Base-by-base conservation (phyloP, 1,140 invertebrate species). In the Reticulitermes speratus region DNA sequence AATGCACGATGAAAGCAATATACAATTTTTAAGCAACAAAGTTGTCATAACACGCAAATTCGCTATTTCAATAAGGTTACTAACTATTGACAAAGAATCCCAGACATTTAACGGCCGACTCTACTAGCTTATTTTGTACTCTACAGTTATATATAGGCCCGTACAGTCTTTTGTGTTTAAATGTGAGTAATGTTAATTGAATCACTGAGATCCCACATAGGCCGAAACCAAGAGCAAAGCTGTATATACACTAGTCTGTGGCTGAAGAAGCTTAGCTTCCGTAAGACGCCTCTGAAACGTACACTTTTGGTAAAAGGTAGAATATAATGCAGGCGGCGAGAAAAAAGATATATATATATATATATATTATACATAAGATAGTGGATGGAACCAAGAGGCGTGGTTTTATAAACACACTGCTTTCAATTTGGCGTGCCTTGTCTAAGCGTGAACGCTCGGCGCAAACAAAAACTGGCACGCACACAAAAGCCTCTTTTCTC, bases 351-450 rank as follows among this genome's bases (percentile, higher is more conserved):
- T 21, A 16, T 55, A 16, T 55, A 16, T 55, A 5, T 55, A 5
- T 55, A 21, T 55, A 16, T 55, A 55, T n/a, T n/a, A 75, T 75
- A 75, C 9, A 75, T 11, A 30, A 25, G 65, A 25, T 0, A 14
- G n/a, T 75, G 65, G n/a, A 6, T 11, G 3, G n/a, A 30, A 65
- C 21, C 9, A 2, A 75, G 65, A 75, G 65, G 65, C 19, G n/a
- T 30, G 65, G 25, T 75, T 75, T 75, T 25, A 75, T 75, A 75
- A 75, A 75, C 65, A 65, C 59, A 75, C n/a, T 7, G 65, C 65
- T 75, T 75, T 75, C 65, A 75, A 75, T 75, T 75, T 30, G 65
- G 65, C 14, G n/a, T 75, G 65, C n/a, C 65, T 75, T 75, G 65
- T 75, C 65, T 75, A 75, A 75, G 65, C 25, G 65, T 14, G n/a